Conservation (phyloP, 2,113 vertebrate genomes). For the Gasterosteus aculeatus region DNA sequence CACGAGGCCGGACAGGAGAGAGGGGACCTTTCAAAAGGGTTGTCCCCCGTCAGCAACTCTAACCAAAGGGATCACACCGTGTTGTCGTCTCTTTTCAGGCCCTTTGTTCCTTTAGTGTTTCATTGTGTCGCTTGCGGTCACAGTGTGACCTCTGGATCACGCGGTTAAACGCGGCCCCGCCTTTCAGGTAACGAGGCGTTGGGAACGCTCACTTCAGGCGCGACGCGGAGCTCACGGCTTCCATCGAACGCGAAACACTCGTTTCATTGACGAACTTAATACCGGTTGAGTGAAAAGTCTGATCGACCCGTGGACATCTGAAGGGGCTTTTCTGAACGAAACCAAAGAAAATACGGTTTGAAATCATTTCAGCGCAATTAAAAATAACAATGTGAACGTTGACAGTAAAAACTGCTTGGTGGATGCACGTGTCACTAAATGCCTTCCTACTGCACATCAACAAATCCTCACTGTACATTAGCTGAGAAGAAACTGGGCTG, state of each 20-base stretch:
- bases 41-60: conserved; percentile 85
- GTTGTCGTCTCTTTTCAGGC: conserved; percentile 80
- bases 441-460: neutral
- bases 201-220: neutral
- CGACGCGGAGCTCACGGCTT: neutral
- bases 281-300: neutral
- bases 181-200: conserved; percentile 48
- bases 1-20: conserved; percentile 44
- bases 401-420: neutral
- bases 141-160: conserved; percentile 57
- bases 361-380: neutral
- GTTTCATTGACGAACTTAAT: neutral
- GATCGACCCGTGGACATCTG: neutral
- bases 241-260: neutral
- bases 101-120: conserved; percentile 73
- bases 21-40: conserved; percentile 77
- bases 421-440: neutral
- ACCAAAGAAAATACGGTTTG: neutral
- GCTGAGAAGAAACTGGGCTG: neutral
- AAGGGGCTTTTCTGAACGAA: neutral
- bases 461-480: neutral
- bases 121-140: conserved; percentile 61
- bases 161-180: conserved; percentile 53
- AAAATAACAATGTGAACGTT: no score
- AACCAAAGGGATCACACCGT: conserved; percentile 80